A percentile compares a stretch with the other conserved stretches of the same genome.
phyloP scores from a whole-genome alignment of 2,113 vertebrate genomes.

The Limnothrissa miodon region DNA sequence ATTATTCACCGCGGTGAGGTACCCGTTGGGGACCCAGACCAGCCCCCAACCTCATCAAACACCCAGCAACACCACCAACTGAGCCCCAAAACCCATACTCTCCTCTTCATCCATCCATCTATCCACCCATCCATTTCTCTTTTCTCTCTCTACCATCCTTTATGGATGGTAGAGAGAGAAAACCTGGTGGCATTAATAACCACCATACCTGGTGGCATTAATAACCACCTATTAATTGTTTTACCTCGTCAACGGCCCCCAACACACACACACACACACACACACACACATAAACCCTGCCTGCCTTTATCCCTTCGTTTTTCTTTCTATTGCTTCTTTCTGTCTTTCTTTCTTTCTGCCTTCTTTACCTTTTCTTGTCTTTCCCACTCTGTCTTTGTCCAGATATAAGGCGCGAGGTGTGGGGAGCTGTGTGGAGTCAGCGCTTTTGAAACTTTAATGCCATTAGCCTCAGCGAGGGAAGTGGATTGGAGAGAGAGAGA shows the following conservation, averaged over 20 bases:
- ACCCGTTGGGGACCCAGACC: constrained; percentile 18
- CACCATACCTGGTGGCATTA: neutral
- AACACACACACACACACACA: neutral
- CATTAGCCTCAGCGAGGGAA: constrained; percentile 35
- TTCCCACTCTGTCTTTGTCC: constrained; percentile 28
- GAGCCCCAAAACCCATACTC: neutral
- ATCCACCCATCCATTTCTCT: neutral
- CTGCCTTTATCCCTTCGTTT: neutral
- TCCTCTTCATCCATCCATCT: neutral
- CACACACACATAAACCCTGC: neutral
- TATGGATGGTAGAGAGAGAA: too few relatives aligned
- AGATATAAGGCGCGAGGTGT: constrained; percentile 21
- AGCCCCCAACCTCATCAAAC: constrained; percentile 19
- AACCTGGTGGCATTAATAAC: too few relatives aligned
- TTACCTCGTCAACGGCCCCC: neutral
- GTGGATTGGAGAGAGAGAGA: constrained; percentile 33
- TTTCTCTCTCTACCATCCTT: constrained; percentile 26
- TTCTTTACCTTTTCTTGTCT: neutral
- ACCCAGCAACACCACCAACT: neutral
- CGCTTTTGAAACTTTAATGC: constrained; percentile 49
- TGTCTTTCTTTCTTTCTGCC: constrained; percentile 8
- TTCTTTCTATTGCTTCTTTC: constrained; percentile 9
- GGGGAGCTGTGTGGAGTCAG: constrained; percentile 34
- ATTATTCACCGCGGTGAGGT: constrained; percentile 42
- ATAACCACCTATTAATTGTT: neutral